Evolutionary conservation across 2,888 invertebrate genomes (phyloP).

Genomic region (Agrilus cyanescens): DNA sequence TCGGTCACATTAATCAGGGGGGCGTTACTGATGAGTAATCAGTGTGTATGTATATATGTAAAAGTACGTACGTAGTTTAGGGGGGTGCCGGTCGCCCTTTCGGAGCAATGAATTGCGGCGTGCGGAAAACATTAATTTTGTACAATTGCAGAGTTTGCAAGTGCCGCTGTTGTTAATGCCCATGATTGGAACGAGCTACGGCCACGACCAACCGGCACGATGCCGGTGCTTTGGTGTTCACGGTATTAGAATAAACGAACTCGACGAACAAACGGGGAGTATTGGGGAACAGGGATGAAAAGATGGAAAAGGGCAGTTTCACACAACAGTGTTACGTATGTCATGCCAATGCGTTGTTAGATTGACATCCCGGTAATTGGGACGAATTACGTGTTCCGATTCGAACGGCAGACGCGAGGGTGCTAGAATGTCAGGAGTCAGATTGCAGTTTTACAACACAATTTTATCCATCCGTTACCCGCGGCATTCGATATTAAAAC

Average conservation of each 20-base stretch:
- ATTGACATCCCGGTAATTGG: conserved; percentile 27
- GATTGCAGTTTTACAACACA: no score
- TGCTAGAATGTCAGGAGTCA: no score
- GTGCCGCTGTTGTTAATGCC: neutral
- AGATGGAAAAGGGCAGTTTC: neutral
- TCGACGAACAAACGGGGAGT: conserved; percentile 15
- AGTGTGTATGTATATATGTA: conserved; percentile 23
- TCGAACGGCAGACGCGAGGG: no score
- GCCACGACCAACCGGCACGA: conserved; percentile 3
- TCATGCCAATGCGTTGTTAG: conserved; percentile 18
- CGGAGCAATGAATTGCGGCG: conserved; percentile 22
- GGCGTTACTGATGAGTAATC: conserved; percentile 33
- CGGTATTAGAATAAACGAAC: conserved; percentile 21
- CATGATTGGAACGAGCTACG: conserved; percentile 5
- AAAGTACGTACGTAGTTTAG: conserved; percentile 11
- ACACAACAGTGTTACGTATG: neutral
- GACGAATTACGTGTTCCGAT: conserved; percentile 18
- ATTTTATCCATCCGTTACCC: no score
- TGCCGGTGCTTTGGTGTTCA: no score
- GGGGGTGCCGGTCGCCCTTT: conserved; percentile 18
- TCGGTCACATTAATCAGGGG: conserved; percentile 32
- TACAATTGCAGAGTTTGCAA: conserved; percentile 29
- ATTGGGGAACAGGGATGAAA: neutral
- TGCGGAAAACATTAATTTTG: conserved; percentile 27
- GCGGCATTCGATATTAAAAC: no score